Conservation (phyloP, 2,888 invertebrate species). For the Petrolisthes manimaculis region DNA sequence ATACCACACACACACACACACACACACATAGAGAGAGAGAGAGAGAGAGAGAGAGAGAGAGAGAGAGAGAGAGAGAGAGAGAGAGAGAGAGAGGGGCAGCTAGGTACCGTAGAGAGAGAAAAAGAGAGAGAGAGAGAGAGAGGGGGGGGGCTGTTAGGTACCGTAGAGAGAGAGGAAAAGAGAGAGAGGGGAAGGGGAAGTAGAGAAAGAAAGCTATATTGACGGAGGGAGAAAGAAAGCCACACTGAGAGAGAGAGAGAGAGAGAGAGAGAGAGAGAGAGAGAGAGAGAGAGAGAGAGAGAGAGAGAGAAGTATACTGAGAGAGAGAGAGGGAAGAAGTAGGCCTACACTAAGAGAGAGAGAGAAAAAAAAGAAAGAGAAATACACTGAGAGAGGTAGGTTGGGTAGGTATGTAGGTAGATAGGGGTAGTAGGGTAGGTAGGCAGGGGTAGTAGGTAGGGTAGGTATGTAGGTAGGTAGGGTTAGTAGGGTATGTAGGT, state of each 20-base stretch:
- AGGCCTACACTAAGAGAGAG: not conserved
- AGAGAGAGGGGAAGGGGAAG: not conserved
- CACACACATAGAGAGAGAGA: not conserved
- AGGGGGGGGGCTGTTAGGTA: not conserved
- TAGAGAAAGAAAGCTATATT: no score
- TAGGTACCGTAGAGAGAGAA: not conserved
- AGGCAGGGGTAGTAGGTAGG: no score
- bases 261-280: not conserved
- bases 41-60: not conserved
- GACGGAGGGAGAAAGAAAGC: not conserved
- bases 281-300: not conserved
- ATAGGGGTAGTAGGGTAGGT: no score
- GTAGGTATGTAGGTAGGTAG: no score
- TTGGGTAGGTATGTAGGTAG: no score
- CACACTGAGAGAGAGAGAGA: not conserved
- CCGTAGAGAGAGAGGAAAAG: conserved; percentile 4
- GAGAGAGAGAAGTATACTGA: not conserved
- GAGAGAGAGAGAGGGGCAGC: not conserved
- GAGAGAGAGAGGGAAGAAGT: not conserved
- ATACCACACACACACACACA: not conserved
- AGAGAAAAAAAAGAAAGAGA: not conserved
- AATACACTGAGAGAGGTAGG: not conserved
- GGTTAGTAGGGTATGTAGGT: no score
- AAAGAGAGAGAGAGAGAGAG: not conserved
- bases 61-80: not conserved